A percentile compares a stretch with the other conserved stretches of the same genome.
phyloP scores from a whole-genome alignment of 1,140 invertebrate species.

The Trachymyrmex cornetzi region DNA sequence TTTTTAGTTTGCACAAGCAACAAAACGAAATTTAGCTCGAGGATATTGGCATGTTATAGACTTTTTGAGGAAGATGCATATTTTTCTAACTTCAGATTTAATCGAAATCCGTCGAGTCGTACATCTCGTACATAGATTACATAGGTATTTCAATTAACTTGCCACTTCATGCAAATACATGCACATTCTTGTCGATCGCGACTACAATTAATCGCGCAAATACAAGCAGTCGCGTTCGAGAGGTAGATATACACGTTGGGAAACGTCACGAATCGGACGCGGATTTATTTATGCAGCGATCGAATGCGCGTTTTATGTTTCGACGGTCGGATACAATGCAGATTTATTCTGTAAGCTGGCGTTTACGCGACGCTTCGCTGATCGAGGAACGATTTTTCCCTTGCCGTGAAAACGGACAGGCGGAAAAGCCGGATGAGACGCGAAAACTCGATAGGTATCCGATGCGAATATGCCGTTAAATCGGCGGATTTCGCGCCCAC shows the following conservation, averaged over 20 bases:
- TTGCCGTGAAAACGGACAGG: slow-evolving; percentile 31
- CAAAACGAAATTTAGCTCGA: not conserved
- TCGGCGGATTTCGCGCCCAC: not conserved
- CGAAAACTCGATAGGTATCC: slow-evolving; percentile 28
- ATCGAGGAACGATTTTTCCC: slow-evolving; percentile 49
- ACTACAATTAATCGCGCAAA: slow-evolving; percentile 51
- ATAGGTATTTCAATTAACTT: slow-evolving; percentile 26
- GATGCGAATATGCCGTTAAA: slow-evolving; percentile 29
- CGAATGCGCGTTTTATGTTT: slow-evolving; percentile 56
- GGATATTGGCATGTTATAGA: not conserved
- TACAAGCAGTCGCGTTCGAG: not conserved
- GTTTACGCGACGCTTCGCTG: slow-evolving; percentile 44
- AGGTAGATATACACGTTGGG: not conserved
- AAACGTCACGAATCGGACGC: slow-evolving; percentile 27
- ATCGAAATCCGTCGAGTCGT: not conserved
- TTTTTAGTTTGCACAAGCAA: not conserved
- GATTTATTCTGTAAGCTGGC: slow-evolving; percentile 49
- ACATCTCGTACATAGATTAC: not conserved
- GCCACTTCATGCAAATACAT: slow-evolving; percentile 15
- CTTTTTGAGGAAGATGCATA: not conserved
- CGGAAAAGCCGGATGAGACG: slow-evolving; percentile 44
- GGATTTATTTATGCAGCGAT: slow-evolving; percentile 53
- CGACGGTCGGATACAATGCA: slow-evolving; percentile 34
- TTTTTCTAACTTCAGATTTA: slow-evolving; percentile 1
- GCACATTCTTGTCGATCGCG: slow-evolving; percentile 23